Base-by-base conservation (phyloP, 2,888 invertebrate genomes). In the Lasioglossum calceatum region DNA sequence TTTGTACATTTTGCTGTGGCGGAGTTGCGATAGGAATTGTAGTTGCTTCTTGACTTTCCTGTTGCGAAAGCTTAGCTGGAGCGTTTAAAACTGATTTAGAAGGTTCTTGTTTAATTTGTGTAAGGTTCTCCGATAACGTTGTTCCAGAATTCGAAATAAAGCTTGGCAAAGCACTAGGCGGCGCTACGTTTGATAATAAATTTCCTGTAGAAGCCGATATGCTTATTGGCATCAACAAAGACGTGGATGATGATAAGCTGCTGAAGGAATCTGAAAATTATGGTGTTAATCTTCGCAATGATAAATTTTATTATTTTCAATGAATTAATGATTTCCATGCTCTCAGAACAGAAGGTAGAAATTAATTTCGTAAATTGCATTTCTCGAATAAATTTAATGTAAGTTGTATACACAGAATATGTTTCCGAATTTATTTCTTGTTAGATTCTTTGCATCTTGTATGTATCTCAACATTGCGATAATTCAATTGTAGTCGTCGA, bases 141-240 rank as follows among this genome's bases (percentile, higher is more conserved):
- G 90, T 86, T 47, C 94, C 92, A 70, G 96, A 95, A 83, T 96
- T 96, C 23, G 97, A 95, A 85, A 96, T 94, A 88, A 97, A 97
- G 94, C 96, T 97, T 0, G 97, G 97, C 70, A 97, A 95, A 90
- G 97, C 96, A 44, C 96, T 96, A 0, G 97, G 97, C 8, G 97
- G 97, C 72, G 97, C 96, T n/a, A 97, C 96, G 92, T 96, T 97
- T 0, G 97, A 97, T 79, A 97, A 93, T 84, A 97, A 93, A 93
- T 97, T 97, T 70, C 96, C 97, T 27, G 96, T 93, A 10, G 95
- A 95, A 2, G 94, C 93, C 7, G 95, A 94, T n/a, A 93, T 92
- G 27, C 95, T 94, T 70, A 96, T 95, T 19, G 96, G 95, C 61
- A 97, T 94, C 77, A 95, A 88, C 39, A 95, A 89, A 36, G 95